phyloP scores from a whole-genome alignment of 2,797 vertebrate species.

The Platyrinchus mystaceus region DNA sequence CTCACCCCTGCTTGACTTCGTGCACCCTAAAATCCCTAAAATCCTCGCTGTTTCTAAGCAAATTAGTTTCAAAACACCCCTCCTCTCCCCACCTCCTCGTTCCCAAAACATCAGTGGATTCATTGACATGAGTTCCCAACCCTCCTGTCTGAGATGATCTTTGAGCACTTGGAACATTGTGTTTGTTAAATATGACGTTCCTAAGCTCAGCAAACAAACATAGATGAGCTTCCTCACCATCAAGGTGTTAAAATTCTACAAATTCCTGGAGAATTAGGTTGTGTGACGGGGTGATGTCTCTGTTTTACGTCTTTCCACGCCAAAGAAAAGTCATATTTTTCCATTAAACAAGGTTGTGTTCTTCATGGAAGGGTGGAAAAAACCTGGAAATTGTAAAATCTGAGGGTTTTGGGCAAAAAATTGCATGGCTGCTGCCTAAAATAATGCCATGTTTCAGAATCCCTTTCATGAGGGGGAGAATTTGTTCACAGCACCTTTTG shows the following conservation, averaged over 20 bases:
- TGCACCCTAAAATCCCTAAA: neutral
- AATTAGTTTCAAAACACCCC: neutral
- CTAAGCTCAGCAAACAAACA: neutral
- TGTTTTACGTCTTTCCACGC: neutral
- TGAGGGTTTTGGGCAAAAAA: neutral
- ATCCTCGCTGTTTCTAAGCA: no score
- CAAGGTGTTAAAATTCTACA: neutral
- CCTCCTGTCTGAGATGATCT: neutral
- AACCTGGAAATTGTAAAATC: neutral
- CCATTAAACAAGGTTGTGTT: rapidly evolving
- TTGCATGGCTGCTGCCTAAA: neutral
- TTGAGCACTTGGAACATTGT: neutral
- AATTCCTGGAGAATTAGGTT: neutral
- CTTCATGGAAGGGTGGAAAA: neutral
- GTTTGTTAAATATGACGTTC: rapidly evolving
- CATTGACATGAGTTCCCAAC: neutral
- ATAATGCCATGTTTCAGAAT: neutral
- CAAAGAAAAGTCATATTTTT: neutral
- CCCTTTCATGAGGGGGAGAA: neutral
- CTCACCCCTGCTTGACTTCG: neutral
- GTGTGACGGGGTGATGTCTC: neutral
- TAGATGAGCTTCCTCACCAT: neutral
- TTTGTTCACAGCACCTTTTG: rapidly evolving
- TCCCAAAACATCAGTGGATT: neutral
- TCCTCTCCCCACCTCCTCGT: neutral